Evolutionary conservation across 2,888 invertebrate genomes (phyloP), one percentile per base, ranked within the genome.

Genomic region (Polylopha cassiicola): DNA sequence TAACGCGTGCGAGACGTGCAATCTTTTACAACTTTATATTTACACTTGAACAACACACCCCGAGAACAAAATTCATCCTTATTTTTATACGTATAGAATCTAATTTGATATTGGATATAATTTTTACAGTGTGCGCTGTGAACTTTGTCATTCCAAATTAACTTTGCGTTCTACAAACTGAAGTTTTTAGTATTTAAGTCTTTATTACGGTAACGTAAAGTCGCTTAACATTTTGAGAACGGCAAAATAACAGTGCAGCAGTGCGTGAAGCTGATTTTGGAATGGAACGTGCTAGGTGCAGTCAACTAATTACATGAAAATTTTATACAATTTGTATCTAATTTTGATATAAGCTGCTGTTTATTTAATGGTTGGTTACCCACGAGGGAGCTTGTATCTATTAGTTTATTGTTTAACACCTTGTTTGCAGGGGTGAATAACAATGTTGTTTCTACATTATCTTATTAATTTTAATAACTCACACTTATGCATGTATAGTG

Each of bases 261-360:
- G 52, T 56, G 61, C 65, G 64, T 62, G 48, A 61, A 66, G 53
- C 46, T 57, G 61, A 67, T 63, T 72, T 71, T 56, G 58, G 58
- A 58, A 56, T 57, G 65, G 62, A 59, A 55, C 62, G 59, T 54
- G 55, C 58, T 53, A 62, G 64, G 62, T 41, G 41, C 34, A 36
- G 14, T 28, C 27, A 13, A 21, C 41, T 41, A 41, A 41, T 41
- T 41, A 36, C 34, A 36, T 36, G 41, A 41, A 41, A 36, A 48
- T 41, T 44, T 43, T 39, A 48, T 58, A 61, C 60, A 61, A 57
- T 76, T 76, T 55, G 57, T 65, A 65, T 63, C 51, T 68, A 68
- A 65, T 74, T 65, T 58, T 42, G 33, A 39, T 30, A 46, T 46
- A 36, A 41, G 26, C 23, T 30, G 37, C 29, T 46, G 51, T 48